phyloP scores from a whole-genome alignment of 2,113 vertebrate genomes.

The Dipodomys ordii region DNA sequence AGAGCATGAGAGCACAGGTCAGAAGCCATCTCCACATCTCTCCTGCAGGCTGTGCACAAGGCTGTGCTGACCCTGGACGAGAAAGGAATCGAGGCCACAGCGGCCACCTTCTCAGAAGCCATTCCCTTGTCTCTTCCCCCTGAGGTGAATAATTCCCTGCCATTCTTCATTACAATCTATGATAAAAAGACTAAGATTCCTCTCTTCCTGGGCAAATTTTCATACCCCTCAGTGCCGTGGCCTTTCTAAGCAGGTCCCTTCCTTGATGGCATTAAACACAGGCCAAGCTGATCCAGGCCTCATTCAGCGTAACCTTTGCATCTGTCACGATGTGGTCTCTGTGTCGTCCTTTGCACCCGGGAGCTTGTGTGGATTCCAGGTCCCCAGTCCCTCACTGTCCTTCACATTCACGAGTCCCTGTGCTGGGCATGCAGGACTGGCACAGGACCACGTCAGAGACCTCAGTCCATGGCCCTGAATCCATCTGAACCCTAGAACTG shows the following conservation, averaged over 20 bases:
- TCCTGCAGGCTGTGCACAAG: conserved; percentile 1
- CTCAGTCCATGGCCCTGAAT: background rate
- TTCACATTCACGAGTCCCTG: background rate
- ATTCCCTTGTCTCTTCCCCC: conserved; percentile 1
- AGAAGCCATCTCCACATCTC: background rate
- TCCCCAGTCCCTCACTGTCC: background rate
- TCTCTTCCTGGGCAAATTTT: conserved; percentile 23
- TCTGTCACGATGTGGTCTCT: background rate
- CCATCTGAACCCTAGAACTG: background rate
- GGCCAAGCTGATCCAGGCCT: background rate
- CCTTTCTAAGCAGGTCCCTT: background rate
- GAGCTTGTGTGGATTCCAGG: background rate
- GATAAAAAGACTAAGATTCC: background rate
- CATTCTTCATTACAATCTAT: background rate
- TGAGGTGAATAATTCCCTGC: background rate
- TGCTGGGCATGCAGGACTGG: background rate
- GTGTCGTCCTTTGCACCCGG: background rate
- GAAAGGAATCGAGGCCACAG: background rate
- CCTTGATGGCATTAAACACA: background rate
- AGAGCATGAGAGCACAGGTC: background rate
- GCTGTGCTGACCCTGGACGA: background rate
- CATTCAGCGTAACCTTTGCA: too few species aligned
- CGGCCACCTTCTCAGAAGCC: background rate
- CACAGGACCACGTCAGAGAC: too few species aligned
- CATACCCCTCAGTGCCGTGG: background rate